These are phyloP conservation scores for Plusia festucae DNA, from an alignment of 2,888 invertebrate genomes.

Conservation along the genomic window DNA sequence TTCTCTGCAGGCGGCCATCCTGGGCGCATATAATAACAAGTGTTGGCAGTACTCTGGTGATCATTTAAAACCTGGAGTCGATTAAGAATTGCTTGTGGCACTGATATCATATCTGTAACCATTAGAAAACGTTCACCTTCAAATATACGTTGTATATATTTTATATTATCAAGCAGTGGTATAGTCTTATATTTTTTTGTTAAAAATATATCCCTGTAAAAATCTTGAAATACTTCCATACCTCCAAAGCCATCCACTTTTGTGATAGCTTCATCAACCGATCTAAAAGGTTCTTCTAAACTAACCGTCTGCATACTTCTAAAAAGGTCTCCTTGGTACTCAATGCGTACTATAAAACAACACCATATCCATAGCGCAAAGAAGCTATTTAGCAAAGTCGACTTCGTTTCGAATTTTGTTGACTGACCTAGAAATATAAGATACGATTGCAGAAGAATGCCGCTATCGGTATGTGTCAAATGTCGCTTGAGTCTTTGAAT, in stretches of 20 bases:
- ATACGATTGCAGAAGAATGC: slow-evolving; percentile 62
- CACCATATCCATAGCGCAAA: slow-evolving; percentile 77
- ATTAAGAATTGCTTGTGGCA: slow-evolving; percentile 45
- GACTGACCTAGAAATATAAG: slow-evolving; percentile 73
- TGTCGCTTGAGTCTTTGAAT: slow-evolving; percentile 50
- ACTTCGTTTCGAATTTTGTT: slow-evolving; percentile 64
- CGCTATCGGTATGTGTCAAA: slow-evolving; percentile 32
- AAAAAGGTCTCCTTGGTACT: slow-evolving; percentile 73
- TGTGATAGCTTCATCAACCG: slow-evolving; percentile 65
- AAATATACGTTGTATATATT: slow-evolving; percentile 59
- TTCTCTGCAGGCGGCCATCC: slow-evolving; percentile 71
- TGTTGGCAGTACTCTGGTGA: slow-evolving; percentile 56
- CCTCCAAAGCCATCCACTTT: slow-evolving; percentile 70
- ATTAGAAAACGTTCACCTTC: slow-evolving; percentile 69
- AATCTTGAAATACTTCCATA: slow-evolving; percentile 50
- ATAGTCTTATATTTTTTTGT: slow-evolving; percentile 57
- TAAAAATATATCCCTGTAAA: slow-evolving; percentile 62
- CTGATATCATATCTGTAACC: slow-evolving; percentile 55
- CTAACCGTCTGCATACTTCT: slow-evolving; percentile 65
- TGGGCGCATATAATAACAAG: slow-evolving; percentile 69
- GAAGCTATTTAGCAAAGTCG: slow-evolving; percentile 64
- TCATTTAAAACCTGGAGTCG: slow-evolving; percentile 67
- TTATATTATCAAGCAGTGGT: slow-evolving; percentile 44
- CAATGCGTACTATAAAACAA: slow-evolving; percentile 73
- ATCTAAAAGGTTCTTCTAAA: slow-evolving; percentile 66